Base-by-base conservation (phyloP, 2,113 vertebrate species). In the Ptilorrhoa leucosticta region DNA sequence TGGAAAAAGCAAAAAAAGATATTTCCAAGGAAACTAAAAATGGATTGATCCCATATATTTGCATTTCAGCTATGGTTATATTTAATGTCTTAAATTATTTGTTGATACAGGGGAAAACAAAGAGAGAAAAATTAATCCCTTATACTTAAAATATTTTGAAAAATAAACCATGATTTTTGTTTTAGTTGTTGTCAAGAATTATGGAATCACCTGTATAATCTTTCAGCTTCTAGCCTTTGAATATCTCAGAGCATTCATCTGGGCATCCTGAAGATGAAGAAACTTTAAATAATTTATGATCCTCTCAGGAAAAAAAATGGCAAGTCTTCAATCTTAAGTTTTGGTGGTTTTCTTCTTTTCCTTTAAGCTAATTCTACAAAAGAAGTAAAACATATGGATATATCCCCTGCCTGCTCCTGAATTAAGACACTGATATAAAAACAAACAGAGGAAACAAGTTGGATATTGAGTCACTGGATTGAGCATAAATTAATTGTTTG, bases 231-330 rank as follows among this genome's bases (percentile, higher is more conserved):
- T 40, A 39, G 22, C 24, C 56, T 61, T 27, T 85, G 78, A 92
- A 69, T 87, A 94, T 89, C 80, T 92, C 63, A 81, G 11, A 44
- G 28, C 20, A 51, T 91, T 83, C 75, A 90, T 79, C 15, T 93
- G 82, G 83, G 78, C 61, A 69, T 87, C 94, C 82, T 86, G 72
- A 93, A 94, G 72, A 83, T 79, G 89, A 84, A 88, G 69, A 88
- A 88, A 90, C 27, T 77, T 92, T 65, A 86, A 91, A 96, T 90
- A 94, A 96, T 95, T 91, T 79, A 94, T 94, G 30, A 73, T 37
- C 9, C 13, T 90, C 65, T 70, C 35, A 27, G 63, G 66, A 28
- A 81, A 77, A 79, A 54, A 82, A 75, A 47, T 2, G 56, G n/a
- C 3, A 4, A 92, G 28, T 68, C 80, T 96, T 78, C 83, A 95